These are phyloP conservation scores for Zhuqinia jingwanae DNA, from an alignment of 2,888 invertebrate species.

Conservation along the genomic window DNA sequence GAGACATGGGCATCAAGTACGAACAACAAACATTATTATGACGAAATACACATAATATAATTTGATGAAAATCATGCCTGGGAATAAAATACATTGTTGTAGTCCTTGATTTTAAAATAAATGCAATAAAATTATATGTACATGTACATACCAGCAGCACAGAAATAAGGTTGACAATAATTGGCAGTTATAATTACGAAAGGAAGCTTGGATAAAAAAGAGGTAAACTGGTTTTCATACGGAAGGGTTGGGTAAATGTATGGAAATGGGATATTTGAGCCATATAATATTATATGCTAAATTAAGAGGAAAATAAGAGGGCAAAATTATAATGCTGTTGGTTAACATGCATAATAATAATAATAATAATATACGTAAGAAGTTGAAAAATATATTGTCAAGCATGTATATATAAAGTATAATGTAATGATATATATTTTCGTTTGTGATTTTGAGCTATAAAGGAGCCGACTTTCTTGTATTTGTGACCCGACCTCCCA, in stretches of 20 bases:
- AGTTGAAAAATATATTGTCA: not conserved
- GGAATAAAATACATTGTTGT: no score
- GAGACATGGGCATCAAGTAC: not conserved
- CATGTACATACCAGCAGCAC: not conserved
- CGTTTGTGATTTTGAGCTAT: not conserved
- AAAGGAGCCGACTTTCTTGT: not conserved
- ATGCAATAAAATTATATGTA: not conserved
- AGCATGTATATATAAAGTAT: no score
- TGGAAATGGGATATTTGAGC: slow-evolving; percentile 33
- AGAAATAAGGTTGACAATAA: slow-evolving; percentile 41
- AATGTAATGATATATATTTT: not conserved
- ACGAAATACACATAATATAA: not conserved
- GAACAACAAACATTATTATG: not conserved
- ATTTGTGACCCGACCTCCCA: not conserved
- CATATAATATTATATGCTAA: slow-evolving; percentile 20
- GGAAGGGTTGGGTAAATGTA: not conserved
- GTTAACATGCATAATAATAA: slow-evolving; percentile 30
- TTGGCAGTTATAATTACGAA: slow-evolving; percentile 34
- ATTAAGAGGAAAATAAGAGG: slow-evolving; percentile 17
- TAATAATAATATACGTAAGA: no score
- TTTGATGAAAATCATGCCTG: not conserved
- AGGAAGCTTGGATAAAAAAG: not conserved
- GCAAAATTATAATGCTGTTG: slow-evolving; percentile 1
- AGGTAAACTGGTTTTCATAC: not conserved
- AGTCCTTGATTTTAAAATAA: no score